phyloP scores from a whole-genome alignment of 1,140 invertebrate species.

The Atopsyche davidsoni region DNA sequence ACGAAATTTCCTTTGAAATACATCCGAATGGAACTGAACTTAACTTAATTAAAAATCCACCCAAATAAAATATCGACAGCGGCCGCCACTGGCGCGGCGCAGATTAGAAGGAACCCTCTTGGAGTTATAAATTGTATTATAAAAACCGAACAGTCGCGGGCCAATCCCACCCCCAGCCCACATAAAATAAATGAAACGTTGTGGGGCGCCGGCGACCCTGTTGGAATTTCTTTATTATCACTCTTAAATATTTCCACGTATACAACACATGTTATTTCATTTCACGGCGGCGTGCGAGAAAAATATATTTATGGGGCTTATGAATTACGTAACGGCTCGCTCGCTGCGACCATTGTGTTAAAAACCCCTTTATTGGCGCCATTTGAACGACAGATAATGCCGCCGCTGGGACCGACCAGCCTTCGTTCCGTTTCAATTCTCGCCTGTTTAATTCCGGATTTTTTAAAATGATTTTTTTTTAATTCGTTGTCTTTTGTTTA shows the following conservation, averaged over 20 bases:
- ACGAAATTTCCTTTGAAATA: no score
- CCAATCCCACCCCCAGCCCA: constrained; percentile 23
- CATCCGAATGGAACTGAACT: no score
- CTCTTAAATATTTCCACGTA: constrained; percentile 27
- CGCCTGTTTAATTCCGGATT: no score
- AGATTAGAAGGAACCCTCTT: constrained; percentile 31
- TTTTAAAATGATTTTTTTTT: no score
- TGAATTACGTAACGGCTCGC: not conserved
- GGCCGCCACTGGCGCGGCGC: constrained; percentile 23
- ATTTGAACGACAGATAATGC: not conserved
- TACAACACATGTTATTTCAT: constrained; percentile 25
- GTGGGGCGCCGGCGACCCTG: constrained; percentile 17
- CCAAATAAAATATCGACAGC: no score
- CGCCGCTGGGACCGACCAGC: no score
- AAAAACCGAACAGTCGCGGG: constrained; percentile 30
- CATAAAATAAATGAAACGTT: constrained; percentile 31
- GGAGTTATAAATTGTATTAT: constrained; percentile 32
- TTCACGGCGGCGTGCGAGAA: constrained; percentile 13
- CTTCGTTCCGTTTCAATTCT: no score
- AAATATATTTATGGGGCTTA: constrained; percentile 2
- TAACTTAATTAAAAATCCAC: no score
- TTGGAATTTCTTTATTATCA: constrained; percentile 31
- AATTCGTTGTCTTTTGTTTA: no score
- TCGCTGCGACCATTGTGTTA: not conserved
- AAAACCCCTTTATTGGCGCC: not conserved